Base-by-base conservation (phyloP, 2,113 vertebrate species). In the Leiothrix lutea region DNA sequence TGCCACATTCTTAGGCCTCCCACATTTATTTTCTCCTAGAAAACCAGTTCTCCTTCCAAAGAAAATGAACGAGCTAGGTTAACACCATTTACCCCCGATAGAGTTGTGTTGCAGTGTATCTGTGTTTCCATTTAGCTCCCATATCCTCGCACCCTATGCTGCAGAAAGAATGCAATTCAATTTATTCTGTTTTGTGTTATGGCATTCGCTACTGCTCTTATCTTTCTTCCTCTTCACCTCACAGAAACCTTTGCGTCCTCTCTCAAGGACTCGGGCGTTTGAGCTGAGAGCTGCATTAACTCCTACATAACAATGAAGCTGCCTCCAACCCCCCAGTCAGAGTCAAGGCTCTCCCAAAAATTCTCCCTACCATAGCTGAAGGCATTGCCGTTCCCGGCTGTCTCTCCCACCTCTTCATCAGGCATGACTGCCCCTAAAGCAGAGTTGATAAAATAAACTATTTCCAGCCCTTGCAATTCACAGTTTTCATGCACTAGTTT, bases 271-370 rank as follows among this genome's bases (percentile, higher is more conserved):
- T 26, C 20, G 0, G 53, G 45, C n/a, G n/a, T 23, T 54, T 33
- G 42, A 58, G 20, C 16, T 0, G 14, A 31, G 29, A 77, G 67
- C 45, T 56, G 44, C 28, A 3, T 24, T 8, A 75, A 36, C 50
- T 64, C 50, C 64, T 54, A 31, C 31, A 28, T 24, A 71, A 57
- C 44, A 21, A 4, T 0, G 26, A 78, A 77, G 38, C 45, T 65
- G 64, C 80, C 0, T 0, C 36, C 48, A 81, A 6, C 22, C 13
- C 1, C 2, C 24, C 9, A 8, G 10, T 22, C 40, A 51, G 15
- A 60, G 44, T 29, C 72, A 33, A 65, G 28, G 70, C 29, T 64
- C 48, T 79, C 58, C 2, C 6, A 61, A 71, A 71, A 80, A 73
- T 50, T 62, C 53, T 56, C 51, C 22, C 13, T 5, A 3, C 42